Evolutionary conservation across 2,888 invertebrate genomes (phyloP), one percentile per base, ranked within the genome.

Genomic region (Phengaris alcon): DNA sequence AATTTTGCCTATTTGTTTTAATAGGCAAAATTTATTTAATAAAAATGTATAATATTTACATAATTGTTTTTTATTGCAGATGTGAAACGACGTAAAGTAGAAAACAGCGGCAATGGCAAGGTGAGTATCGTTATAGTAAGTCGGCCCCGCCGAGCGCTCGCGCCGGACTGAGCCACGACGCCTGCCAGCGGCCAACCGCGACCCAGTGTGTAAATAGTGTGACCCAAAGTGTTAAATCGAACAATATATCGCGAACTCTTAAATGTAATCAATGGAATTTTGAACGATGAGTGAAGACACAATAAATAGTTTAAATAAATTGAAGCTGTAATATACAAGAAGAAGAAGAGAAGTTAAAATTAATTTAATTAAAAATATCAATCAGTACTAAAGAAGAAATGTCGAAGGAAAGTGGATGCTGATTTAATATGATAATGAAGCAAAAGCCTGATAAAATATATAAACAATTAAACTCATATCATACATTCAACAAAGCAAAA

Each of bases 11-110:
- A 22, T 22, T 22, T 22, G 22, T 22, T 22, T 22, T 22, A 0
- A 22, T 22, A 22, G 22, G 22, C 22, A 22, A 22, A 22, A 22
- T 22, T 22, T 22, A 22, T 22, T 22, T 22, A 22, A n/a, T n/a
- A 22, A 22, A 22, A 22, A 22, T 22, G 22, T 46, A 46, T 46
- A 46, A 46, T 46, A 46, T 46, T 48, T 8, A 48, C 15, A 48
- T 68, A 13, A n/a, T 2, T 13, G n/a, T 70, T 75, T 74, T 77
- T 82, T 79, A 80, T 90, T 84, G 44, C 93, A 96, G 97, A 97
- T 91, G 94, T 95, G 84, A 97, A 97, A 94, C 95, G 97, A 91
- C 96, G 97, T 94, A 97, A 97, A 95, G 88, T 97, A 93, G 97
- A 97, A 90, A 94, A 93, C 90, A 94, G 95, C 91, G 87, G 90